Evolutionary conservation across 2,113 vertebrate genomes (phyloP).

Genomic region (Mugil cephalus): DNA sequence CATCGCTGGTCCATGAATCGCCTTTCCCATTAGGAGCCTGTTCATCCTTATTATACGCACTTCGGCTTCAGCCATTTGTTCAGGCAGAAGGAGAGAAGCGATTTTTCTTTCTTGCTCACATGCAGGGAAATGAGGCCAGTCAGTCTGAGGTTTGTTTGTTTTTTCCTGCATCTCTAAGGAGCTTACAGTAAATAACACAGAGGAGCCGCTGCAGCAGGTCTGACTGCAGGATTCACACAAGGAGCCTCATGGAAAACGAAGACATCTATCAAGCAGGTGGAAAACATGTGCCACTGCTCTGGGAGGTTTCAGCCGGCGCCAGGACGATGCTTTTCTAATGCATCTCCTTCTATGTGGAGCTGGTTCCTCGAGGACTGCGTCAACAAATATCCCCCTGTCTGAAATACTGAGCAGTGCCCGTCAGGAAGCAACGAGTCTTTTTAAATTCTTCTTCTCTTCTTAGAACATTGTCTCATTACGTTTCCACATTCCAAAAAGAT

Average conservation of each 20-base stretch:
- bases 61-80: constrained; percentile 35
- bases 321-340: neutral
- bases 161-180: constrained; percentile 48
- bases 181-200: constrained; percentile 64
- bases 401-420: neutral
- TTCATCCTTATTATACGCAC: constrained; percentile 43
- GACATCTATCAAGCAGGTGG: constrained; percentile 41
- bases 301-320: constrained; percentile 4
- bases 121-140: constrained; percentile 64
- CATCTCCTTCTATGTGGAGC: neutral
- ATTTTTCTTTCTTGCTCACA: constrained; percentile 23
- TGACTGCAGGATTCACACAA: constrained; percentile 42
- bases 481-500: no score
- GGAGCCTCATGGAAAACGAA: constrained; percentile 36
- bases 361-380: neutral
- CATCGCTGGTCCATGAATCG: constrained; percentile 34
- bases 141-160: constrained; percentile 55
- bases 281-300: constrained; percentile 3
- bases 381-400: neutral
- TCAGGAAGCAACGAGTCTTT: neutral
- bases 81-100: constrained; percentile 3
- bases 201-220: constrained; percentile 18
- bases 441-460: no score
- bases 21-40: constrained; percentile 58
- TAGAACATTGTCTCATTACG: no score